A percentile compares a stretch with the other conserved stretches of the same genome.
Evolutionary conservation across 1,140 invertebrate species (phyloP).

Genomic region (Luehdorfia chinensis): DNA sequence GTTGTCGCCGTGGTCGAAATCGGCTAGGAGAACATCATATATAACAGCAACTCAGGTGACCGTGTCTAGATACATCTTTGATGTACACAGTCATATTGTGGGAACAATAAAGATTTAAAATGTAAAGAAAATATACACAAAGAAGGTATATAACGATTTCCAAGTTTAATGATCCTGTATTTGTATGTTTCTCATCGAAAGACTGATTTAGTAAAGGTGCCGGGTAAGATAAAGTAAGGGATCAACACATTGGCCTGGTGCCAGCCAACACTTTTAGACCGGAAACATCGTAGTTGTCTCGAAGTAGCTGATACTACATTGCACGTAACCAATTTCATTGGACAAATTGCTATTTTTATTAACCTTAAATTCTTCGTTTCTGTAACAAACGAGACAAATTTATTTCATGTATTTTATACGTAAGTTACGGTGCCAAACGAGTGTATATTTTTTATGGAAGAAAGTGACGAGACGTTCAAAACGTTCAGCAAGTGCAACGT

Average conservation of each 20-base stretch:
- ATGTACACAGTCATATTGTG: too few relatives aligned
- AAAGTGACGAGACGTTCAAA: too few relatives aligned
- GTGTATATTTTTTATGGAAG: too few relatives aligned
- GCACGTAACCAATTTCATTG: constrained; percentile 6
- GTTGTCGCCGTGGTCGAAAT: too few relatives aligned
- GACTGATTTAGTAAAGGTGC: constrained; percentile 13
- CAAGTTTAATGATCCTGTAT: neutral
- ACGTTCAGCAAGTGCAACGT: too few relatives aligned
- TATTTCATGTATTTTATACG: neutral
- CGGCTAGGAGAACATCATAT: too few relatives aligned
- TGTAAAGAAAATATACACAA: too few relatives aligned
- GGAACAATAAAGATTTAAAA: too few relatives aligned
- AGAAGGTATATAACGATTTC: too few relatives aligned
- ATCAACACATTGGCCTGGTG: constrained; percentile 14
- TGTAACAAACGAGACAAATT: neutral
- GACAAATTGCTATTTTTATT: constrained; percentile 13
- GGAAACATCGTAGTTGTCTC: neutral
- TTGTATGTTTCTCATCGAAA: constrained; percentile 6
- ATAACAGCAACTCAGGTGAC: too few relatives aligned
- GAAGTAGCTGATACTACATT: constrained; percentile 1
- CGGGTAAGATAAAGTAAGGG: constrained; percentile 7
- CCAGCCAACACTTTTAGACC: constrained; percentile 1
- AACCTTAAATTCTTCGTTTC: neutral
- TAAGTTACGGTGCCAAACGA: neutral
- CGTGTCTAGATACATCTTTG: too few relatives aligned